A percentile compares a stretch with the other conserved stretches of the same genome.
phyloP scores from a whole-genome alignment of 2,888 invertebrate genomes.

The Baronia brevicornis region DNA sequence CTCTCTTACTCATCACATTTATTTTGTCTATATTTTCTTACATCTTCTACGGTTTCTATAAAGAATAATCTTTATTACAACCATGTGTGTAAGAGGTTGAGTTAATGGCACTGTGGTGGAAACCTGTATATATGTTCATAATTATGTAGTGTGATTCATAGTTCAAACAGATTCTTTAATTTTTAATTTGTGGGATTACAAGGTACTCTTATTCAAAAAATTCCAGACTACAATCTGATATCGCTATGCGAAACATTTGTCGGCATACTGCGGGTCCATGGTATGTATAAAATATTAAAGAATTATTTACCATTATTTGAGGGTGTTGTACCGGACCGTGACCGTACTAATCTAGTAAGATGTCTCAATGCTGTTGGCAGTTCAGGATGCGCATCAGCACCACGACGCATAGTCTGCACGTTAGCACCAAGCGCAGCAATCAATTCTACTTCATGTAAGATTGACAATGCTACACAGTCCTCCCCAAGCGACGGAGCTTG shows the following conservation, averaged over 20 bases:
- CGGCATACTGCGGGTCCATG: not conserved
- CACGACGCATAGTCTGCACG: conserved; percentile 79
- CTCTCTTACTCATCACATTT: too few species aligned
- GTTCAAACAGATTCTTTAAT: too few species aligned
- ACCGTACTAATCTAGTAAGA: conserved; percentile 75
- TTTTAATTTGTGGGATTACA: too few species aligned
- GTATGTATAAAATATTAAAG: not conserved
- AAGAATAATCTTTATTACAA: too few species aligned
- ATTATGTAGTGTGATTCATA: too few species aligned
- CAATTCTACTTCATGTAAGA: conserved; percentile 86
- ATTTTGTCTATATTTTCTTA: too few species aligned
- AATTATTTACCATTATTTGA: conserved; percentile 38
- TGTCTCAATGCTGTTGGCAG: conserved; percentile 81
- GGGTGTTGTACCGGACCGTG: conserved; percentile 39
- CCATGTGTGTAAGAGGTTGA: too few species aligned
- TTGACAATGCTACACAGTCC: conserved; percentile 83
- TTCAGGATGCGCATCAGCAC: conserved; percentile 81
- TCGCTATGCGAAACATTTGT: not conserved
- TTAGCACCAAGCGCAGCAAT: conserved; percentile 81
- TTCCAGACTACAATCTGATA: too few species aligned
- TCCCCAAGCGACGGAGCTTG: conserved; percentile 81
- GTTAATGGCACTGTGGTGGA: too few species aligned
- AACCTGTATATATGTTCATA: too few species aligned
- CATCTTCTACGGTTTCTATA: too few species aligned
- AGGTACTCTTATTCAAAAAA: too few species aligned